A percentile compares a stretch with the other conserved stretches of the same genome.
Conservation (phyloP, 2,113 vertebrate species). For the Laticauda laticaudata region DNA sequence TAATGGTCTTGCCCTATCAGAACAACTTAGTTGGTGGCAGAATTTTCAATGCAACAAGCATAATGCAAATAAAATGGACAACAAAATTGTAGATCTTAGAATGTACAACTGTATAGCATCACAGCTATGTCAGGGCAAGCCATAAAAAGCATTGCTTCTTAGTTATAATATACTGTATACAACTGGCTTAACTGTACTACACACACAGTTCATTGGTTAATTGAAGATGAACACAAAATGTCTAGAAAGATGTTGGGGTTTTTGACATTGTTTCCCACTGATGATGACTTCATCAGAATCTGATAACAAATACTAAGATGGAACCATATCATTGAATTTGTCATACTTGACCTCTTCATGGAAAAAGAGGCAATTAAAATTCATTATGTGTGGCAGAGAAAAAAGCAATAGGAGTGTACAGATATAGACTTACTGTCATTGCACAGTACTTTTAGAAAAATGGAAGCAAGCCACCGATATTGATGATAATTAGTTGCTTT, state of each 20-base stretch:
- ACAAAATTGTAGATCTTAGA: neutral
- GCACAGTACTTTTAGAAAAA: neutral
- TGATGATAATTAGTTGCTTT: neutral
- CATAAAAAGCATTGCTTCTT: constrained; percentile 17
- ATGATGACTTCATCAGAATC: neutral
- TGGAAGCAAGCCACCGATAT: neutral
- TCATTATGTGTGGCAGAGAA: neutral
- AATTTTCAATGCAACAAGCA: neutral
- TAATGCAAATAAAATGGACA: neutral
- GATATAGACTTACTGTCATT: neutral
- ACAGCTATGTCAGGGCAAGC: neutral
- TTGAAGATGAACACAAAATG: neutral
- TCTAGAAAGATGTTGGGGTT: neutral
- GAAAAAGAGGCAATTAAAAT: neutral
- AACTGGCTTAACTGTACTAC: constrained; percentile 11
- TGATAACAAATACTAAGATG: neutral
- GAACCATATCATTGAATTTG: neutral
- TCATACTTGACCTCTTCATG: neutral
- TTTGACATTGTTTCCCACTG: neutral
- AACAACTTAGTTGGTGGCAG: neutral
- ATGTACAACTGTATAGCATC: neutral
- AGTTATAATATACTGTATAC: fast-evolving
- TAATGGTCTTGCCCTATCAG: neutral
- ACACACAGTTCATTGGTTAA: neutral
- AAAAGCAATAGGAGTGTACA: neutral